Base-by-base conservation (phyloP, 2,888 invertebrate species). In the Acleris holmiana region DNA sequence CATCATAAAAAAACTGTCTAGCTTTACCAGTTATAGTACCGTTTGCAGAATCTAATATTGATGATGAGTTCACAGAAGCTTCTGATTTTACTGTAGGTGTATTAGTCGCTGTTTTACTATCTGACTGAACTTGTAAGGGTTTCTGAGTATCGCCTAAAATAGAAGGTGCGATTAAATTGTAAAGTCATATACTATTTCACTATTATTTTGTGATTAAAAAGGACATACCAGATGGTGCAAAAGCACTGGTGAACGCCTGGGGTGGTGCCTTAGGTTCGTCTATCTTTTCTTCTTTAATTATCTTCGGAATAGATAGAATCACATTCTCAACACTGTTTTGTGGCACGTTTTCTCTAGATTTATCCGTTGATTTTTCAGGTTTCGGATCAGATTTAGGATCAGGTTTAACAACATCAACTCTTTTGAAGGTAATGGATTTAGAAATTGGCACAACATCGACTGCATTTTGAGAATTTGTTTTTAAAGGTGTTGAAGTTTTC, bases 261-360 rank as follows among this genome's bases (percentile, higher is more conserved):
- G 71, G 67, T 47, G 71, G 67, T 47, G 77, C 79, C 71, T 83
- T 88, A 3, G 71, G 44, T n/a, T 71, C 62, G 57, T 73, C 75
- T 17, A 25, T 67, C 18, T 57, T 41, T 21, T 78, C 81, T 56
- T 78, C 76, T 5, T 65, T 63, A 40, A 10, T 49, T n/a, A 55
- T 23, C 23, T 65, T 65, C 18, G 65, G 65, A 44, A 65, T 46
- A 6, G 29, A 21, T 13, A 65, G 40, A 46, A 80, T 77, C 23
- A 83, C 68, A 69, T 85, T 88, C 61, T 89, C 89, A 61, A 85
- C 86, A 15, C 77, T 68, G 62, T 79, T 78, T 2, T 78, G 82
- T 3, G 67, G 49, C 25, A 72, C 63, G 67, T 80, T 84, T 19
- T 81, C 83, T 54, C 69, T 62, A 17, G 73, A 62, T 71, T 82